Percentiles rank a stretch among this genome's conserved stretches.
These are phyloP conservation scores for Misgurnus mizolepis DNA, from an alignment of 2,113 vertebrate species.

Conservation along the genomic window DNA sequence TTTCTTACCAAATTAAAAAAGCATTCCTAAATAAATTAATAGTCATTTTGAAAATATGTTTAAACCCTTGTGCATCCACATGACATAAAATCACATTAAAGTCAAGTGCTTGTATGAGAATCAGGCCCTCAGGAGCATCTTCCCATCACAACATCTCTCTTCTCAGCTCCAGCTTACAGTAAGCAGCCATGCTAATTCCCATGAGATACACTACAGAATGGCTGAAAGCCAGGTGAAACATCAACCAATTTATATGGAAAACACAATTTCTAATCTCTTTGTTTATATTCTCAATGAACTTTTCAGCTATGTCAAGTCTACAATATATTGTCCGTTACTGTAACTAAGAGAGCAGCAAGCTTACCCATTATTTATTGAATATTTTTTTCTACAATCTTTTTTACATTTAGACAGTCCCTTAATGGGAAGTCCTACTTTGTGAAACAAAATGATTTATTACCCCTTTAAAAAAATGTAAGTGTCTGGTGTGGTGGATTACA, in stretches of 20 bases:
- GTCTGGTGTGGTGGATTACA: background rate
- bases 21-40: too few relatives aligned
- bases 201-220: conserved; percentile 32
- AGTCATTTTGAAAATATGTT: too few relatives aligned
- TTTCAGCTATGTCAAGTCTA: conserved; percentile 13
- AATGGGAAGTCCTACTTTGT: background rate
- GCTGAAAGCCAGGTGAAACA: conserved; percentile 43
- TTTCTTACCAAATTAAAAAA: too few relatives aligned
- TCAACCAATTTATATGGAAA: conserved; percentile 26
- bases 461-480: background rate
- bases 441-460: background rate
- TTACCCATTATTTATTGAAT: background rate
- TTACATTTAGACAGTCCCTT: background rate
- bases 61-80: background rate
- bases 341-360: conserved; percentile 2
- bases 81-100: background rate
- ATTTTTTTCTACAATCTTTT: background rate
- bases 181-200: conserved; percentile 40
- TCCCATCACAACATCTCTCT: conserved; percentile 34
- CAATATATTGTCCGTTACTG: conserved; percentile 29
- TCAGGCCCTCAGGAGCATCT: conserved; percentile 26
- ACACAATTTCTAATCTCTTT: conserved; percentile 32
- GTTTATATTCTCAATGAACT: conserved; percentile 47
- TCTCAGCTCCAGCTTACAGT: conserved; percentile 16
- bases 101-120: conserved; percentile 43